A percentile compares a stretch with the other conserved stretches of the same genome.
phyloP scores from a whole-genome alignment of 2,888 invertebrate genomes.

The Thymelicus sylvestris region DNA sequence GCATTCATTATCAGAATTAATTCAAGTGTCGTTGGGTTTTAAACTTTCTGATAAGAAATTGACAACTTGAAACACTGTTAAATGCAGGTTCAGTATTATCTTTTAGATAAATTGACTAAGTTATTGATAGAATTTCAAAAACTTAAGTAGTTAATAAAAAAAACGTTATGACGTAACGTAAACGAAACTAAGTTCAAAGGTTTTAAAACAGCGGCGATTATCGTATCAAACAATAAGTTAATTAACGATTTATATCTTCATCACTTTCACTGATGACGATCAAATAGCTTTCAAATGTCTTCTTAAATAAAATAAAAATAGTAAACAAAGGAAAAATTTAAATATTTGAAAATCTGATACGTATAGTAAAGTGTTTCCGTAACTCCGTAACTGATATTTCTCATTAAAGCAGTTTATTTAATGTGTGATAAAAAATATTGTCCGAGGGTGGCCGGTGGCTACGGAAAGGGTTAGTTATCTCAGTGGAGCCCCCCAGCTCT shows the following conservation, averaged over 20 bases:
- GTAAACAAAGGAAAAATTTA: conserved; percentile 50
- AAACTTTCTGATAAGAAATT: not conserved
- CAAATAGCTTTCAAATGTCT: not conserved
- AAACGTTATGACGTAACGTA: no score
- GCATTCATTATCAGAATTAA: conserved; percentile 33
- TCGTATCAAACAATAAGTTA: not conserved
- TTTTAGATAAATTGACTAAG: no score
- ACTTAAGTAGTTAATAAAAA: no score
- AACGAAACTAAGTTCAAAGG: no score
- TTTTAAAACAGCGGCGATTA: no score
- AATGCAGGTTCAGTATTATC: no score
- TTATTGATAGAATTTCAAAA: no score
- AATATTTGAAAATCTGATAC: conserved; percentile 77
- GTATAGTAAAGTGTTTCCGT: conserved; percentile 75
- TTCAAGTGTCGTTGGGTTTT: not conserved
- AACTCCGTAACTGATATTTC: conserved; percentile 83
- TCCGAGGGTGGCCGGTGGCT: conserved; percentile 68
- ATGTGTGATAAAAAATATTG: conserved; percentile 74
- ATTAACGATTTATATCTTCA: conserved; percentile 1
- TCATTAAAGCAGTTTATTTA: conserved; percentile 77
- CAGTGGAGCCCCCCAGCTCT: conserved; percentile 53
- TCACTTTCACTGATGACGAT: no score
- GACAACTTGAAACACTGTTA: not conserved
- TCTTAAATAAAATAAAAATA: not conserved
- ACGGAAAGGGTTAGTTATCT: conserved; percentile 56